Base-by-base conservation (phyloP, 2,113 vertebrate species). In the Psettodes erumei region DNA sequence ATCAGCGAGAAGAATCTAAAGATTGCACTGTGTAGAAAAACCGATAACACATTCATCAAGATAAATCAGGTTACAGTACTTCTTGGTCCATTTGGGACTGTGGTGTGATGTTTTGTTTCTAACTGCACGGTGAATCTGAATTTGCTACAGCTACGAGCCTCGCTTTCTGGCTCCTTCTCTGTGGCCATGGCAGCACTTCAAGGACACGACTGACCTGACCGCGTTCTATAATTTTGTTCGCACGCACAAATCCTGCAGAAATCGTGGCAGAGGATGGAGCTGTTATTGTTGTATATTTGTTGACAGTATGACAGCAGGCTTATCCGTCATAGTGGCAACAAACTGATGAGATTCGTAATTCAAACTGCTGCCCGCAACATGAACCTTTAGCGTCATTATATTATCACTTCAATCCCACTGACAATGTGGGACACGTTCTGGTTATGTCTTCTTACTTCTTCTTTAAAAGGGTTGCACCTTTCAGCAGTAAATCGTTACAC, bases 401-500 rank as follows among this genome's bases (percentile, higher is more conserved):
- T 28, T 19, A 48, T 45, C 48, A 38, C 47, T 47, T 79, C 45
- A 53, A 27, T 18, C 43, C 51, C 2, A 48, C 25, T 2, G n/a
- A 62, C 21, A 32, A 48, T 13, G 8, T 32, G 19, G 13, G 19
- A 60, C 38, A 35, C 12, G 45, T 27, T 45, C 32, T 43, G 15
- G 60, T 45, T 11, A 43, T 62, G 27, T 60, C 18, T 64, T 32
- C 5, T 72, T 64, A 53, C 15, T 59, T 70, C 16, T 54, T 64
- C 16, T 18, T 9, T 45, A 2, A 23, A 33, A 69, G 21, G 63
- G 28, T 76, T 33, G 19, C 6, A 53, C 27, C 12, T 21, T 50
- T 27, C 50, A 62, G 54, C 53, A 61, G 27, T 18, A 48, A 64
- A 61, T 74, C 53, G 59, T 64, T 66, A 77, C 30, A 53, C 37